Percentiles rank a stretch among this genome's conserved stretches.
Evolutionary conservation across 2,888 invertebrate genomes (phyloP).

Genomic region (Thalpophila matura): DNA sequence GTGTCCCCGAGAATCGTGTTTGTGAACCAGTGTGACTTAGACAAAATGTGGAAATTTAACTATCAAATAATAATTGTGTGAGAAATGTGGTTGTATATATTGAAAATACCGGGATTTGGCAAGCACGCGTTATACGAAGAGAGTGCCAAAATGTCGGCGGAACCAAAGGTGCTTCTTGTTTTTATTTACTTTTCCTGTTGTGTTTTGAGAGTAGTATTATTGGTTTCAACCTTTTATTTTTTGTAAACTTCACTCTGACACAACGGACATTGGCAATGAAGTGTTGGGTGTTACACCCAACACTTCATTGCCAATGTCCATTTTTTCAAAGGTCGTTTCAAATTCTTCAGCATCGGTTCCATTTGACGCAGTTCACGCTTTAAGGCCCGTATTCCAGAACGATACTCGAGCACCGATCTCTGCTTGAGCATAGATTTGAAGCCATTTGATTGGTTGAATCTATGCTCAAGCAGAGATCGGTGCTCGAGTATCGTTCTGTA

Average conservation of each 20-base stretch:
- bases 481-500: too few relatives aligned
- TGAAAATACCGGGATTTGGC: slow-evolving; percentile 74
- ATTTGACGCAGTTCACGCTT: not conserved
- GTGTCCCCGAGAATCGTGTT: slow-evolving; percentile 28
- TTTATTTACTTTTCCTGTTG: slow-evolving; percentile 68
- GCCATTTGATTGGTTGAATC: too few relatives aligned
- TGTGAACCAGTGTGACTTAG: slow-evolving; percentile 48
- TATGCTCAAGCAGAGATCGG: too few relatives aligned
- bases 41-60: slow-evolving; percentile 43
- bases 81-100: slow-evolving; percentile 72
- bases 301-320: not conserved
- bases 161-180: slow-evolving; percentile 75
- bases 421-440: too few relatives aligned
- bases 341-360: not conserved
- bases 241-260: slow-evolving; percentile 1
- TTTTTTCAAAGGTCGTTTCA: not conserved
- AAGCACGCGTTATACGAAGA: slow-evolving; percentile 63
- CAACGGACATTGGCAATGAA: too few relatives aligned
- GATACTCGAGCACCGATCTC: too few relatives aligned
- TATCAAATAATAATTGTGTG: slow-evolving; percentile 53
- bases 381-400: too few relatives aligned
- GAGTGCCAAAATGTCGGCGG: slow-evolving; percentile 81
- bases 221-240: not conserved
- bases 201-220: slow-evolving; percentile 32
- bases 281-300: not conserved